Evolutionary conservation across 2,113 vertebrate species (phyloP), one percentile per base, ranked within the genome.

Genomic region (Zosterops pallidus): DNA sequence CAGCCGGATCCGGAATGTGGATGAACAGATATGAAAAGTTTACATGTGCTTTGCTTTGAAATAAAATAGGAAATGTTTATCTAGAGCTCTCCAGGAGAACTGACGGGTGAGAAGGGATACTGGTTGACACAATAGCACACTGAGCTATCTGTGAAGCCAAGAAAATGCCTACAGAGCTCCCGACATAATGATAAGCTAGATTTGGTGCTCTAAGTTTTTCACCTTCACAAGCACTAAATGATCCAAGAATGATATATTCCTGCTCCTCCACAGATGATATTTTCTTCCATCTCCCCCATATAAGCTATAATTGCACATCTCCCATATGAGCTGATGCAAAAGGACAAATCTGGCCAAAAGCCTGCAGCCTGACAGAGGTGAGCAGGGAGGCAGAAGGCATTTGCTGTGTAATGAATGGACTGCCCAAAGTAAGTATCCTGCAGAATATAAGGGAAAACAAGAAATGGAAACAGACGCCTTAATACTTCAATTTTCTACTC

Each of bases 261-360:
- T 89, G 83, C 76, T 72, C 75, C 71, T 94, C 72, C 94, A 89
- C 74, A 87, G 83, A 91, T 72, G 86, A 79, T 89, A 89, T 91
- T 94, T 96, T 88, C 87, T 92, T 62, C 90, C 59, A 42, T 90
- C 71, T 88, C 84, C 91, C 90, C 90, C 93, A 88, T 82, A 74
- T 68, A 56, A 64, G 74, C 69, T 94, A 52, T 84, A 78, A 89
- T 89, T 93, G 85, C 64, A 80, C 64, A 78, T 96, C 93, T 89
- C 78, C 88, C 22, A 8, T 85, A 57, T 2, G 41, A 77, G 25
- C 19, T 18, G 7, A 86, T 90, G 78, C 31, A 72, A 86, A 79
- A 80, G 74, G 94, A 94, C 82, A 95, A 90, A 91, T 59, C 80
- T 95, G 86, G 77, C 71, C 67, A 44, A 75, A 64, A 92, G 85